These are phyloP conservation scores for Rhynchomys soricoides DNA, from an alignment of 2,113 vertebrate species.

Conservation along the genomic window DNA sequence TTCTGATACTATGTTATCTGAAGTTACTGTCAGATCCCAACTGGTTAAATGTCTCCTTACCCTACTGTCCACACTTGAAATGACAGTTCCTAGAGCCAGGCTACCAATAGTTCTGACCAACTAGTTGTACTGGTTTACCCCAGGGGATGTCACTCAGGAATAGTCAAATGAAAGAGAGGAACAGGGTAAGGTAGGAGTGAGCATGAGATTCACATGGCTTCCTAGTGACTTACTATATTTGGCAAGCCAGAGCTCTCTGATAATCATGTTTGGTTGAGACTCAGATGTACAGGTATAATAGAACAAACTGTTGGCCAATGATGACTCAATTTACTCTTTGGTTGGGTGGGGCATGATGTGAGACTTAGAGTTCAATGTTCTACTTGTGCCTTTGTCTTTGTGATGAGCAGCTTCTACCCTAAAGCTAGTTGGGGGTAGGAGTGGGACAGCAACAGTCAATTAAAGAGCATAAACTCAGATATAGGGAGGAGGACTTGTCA, in stretches of 20 bases:
- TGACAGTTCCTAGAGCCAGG: neutral
- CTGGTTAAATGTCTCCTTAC: neutral
- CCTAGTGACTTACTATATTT: neutral
- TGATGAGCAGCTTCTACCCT: neutral
- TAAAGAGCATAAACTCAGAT: neutral
- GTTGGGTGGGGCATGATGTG: accelerated
- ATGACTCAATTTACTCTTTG: neutral
- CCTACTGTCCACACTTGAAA: neutral
- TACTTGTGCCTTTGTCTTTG: neutral
- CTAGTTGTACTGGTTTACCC: neutral
- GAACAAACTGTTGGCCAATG: neutral
- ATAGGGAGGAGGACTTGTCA: neutral
- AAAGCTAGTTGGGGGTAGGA: neutral
- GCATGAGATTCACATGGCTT: neutral
- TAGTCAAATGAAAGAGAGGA: neutral
- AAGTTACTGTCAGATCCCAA: neutral
- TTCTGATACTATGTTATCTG: neutral
- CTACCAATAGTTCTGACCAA: neutral
- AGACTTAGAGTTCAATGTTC: neutral
- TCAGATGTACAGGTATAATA: neutral
- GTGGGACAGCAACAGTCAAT: neutral
- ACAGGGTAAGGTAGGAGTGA: neutral
- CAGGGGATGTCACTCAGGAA: neutral
- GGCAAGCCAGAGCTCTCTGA: neutral
- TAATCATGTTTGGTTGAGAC: neutral